phyloP scores from a whole-genome alignment of 2,797 vertebrate genomes.

The Bovichtus variegatus region DNA sequence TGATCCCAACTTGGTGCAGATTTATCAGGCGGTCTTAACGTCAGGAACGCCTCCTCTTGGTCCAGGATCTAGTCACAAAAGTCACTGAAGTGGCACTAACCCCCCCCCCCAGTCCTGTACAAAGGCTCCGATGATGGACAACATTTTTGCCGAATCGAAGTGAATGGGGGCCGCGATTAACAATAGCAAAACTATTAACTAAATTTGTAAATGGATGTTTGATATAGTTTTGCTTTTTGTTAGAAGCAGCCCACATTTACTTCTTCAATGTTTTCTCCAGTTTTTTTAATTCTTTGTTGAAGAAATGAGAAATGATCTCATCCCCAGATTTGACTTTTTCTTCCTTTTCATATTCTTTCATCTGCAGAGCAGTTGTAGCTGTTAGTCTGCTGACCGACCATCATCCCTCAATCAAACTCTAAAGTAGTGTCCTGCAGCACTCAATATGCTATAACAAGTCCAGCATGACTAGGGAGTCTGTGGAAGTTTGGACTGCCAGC shows the following conservation, averaged over 20 bases:
- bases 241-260: too few species aligned
- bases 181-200: too few species aligned
- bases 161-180: too few species aligned
- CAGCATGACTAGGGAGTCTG: neutral
- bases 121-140: too few species aligned
- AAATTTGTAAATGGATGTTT: too few species aligned
- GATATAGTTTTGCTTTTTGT: too few species aligned
- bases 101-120: neutral
- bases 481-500: constrained; percentile 5
- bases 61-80: constrained; percentile 47
- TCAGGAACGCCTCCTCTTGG: constrained; percentile 49
- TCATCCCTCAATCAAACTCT: constrained; percentile 23
- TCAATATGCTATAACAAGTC: constrained; percentile 19
- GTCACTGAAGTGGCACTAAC: constrained; percentile 40
- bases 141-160: too few species aligned
- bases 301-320: too few species aligned
- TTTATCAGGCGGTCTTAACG: constrained; percentile 60
- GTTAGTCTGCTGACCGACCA: constrained; percentile 23
- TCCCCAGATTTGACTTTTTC: too few species aligned
- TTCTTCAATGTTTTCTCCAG: too few species aligned
- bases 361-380: neutral
- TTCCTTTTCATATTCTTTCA: too few species aligned
- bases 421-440: constrained; percentile 29
- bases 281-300: too few species aligned
- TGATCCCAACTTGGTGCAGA: constrained; percentile 49